phyloP scores from a whole-genome alignment of 2,797 vertebrate species.

The Siniperca obscura region DNA sequence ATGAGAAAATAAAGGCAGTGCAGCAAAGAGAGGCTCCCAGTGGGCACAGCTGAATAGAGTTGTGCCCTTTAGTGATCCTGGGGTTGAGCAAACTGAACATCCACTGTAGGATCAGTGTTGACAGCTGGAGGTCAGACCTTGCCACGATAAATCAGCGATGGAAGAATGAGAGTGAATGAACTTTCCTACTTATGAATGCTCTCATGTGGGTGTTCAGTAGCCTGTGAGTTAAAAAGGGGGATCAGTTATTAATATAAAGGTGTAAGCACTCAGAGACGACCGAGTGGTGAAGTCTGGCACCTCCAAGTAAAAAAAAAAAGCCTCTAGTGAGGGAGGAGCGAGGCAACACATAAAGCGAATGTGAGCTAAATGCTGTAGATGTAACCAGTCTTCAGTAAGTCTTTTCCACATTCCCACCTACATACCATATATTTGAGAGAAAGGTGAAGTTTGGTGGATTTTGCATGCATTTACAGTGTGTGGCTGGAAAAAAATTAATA shows the following conservation, averaged over 20 bases:
- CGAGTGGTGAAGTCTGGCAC: slow-evolving; percentile 26
- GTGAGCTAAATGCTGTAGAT: slow-evolving; percentile 7
- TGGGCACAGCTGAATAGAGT: slow-evolving; percentile 45
- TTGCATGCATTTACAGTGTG: not conserved
- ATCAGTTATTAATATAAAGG: slow-evolving; percentile 33
- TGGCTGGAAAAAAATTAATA: no score
- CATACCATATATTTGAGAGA: not conserved
- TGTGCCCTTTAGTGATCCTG: slow-evolving; percentile 58
- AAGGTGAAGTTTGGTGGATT: not conserved
- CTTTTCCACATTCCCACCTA: not conserved
- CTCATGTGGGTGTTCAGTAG: slow-evolving; percentile 26
- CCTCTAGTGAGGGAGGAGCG: not conserved
- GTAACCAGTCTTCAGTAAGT: not conserved
- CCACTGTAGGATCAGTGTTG: slow-evolving; percentile 53
- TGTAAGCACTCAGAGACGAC: not conserved
- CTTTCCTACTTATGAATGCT: slow-evolving; percentile 35
- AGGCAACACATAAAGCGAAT: slow-evolving; percentile 7
- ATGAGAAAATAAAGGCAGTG: slow-evolving; percentile 61
- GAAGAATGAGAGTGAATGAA: slow-evolving; percentile 45
- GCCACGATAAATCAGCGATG: slow-evolving; percentile 57
- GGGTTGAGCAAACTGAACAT: slow-evolving; percentile 66
- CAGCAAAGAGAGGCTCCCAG: slow-evolving; percentile 44
- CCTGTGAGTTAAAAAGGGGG: slow-evolving; percentile 21
- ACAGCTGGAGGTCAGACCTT: slow-evolving; percentile 72
- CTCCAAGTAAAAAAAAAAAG: slow-evolving; percentile 2